These are phyloP conservation scores for Dreissena rostriformis DNA, from an alignment of 1,140 invertebrate genomes.

Conservation along the genomic window DNA sequence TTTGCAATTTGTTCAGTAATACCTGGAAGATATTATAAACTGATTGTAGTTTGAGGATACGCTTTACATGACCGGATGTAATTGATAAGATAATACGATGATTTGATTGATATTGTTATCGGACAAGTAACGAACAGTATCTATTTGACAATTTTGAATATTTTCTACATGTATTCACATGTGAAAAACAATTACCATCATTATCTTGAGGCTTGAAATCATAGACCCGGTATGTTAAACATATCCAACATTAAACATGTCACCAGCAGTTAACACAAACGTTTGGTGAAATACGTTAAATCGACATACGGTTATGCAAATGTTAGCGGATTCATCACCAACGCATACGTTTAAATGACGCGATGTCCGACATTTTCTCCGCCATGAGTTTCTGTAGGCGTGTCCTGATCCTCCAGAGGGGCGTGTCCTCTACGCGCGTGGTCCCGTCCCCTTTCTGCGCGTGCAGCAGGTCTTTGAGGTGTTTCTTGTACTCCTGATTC, in stretches of 20 bases:
- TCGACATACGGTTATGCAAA: no score
- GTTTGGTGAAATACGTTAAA: no score
- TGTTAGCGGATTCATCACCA: not conserved
- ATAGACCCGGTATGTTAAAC: no score
- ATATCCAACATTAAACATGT: no score
- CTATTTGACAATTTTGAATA: no score
- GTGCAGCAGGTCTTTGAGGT: constrained; percentile 48
- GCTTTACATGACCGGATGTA: not conserved
- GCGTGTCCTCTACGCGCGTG: constrained; percentile 61
- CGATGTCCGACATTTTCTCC: constrained; percentile 53
- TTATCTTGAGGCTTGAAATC: no score
- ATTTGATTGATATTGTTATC: not conserved
- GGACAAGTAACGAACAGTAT: not conserved
- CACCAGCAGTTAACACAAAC: no score
- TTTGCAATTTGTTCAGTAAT: constrained; percentile 42
- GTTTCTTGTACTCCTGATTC: constrained; percentile 50
- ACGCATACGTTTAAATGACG: constrained; percentile 40
- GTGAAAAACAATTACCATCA: no score
- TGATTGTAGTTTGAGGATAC: not conserved
- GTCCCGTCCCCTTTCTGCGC: constrained; percentile 24
- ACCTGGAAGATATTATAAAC: not conserved
- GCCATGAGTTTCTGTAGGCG: constrained; percentile 67
- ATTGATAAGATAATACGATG: not conserved
- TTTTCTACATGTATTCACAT: no score
- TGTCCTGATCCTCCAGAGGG: constrained; percentile 60